Percentiles rank a stretch among this genome's conserved stretches.
Conservation (phyloP, 2,113 vertebrate species). For the Andinoacara biseriatus region DNA sequence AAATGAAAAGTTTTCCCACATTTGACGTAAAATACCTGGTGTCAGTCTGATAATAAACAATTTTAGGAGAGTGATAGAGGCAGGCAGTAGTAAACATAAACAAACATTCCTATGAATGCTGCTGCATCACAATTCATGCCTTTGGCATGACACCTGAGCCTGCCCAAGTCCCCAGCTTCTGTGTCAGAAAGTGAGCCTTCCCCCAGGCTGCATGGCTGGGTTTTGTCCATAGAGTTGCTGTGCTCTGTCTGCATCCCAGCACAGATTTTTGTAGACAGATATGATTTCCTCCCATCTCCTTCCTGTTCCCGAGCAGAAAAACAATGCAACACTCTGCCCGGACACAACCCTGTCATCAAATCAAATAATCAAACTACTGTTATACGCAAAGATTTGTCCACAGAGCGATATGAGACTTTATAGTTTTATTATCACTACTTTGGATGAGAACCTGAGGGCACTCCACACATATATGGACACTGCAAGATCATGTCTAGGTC, state of each 20-base stretch:
- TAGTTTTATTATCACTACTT: not conserved
- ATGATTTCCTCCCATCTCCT: not conserved
- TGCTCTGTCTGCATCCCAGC: conserved; percentile 31
- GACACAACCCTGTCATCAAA: conserved; percentile 31
- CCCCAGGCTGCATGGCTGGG: conserved; percentile 14
- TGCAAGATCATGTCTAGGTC: not conserved
- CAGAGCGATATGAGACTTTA: not conserved
- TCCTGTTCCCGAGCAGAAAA: conserved; percentile 13
- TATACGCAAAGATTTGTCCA: conserved; percentile 1
- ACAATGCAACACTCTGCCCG: conserved; percentile 19
- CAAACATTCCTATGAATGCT: conserved; percentile 19
- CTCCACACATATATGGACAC: not conserved
- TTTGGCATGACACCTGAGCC: conserved; percentile 37
- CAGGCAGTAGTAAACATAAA: conserved; percentile 12
- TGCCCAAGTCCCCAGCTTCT: conserved; percentile 3
- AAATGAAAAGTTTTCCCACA: conserved; percentile 41
- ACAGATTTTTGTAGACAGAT: not conserved
- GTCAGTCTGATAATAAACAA: conserved; percentile 24
- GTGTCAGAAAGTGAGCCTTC: conserved; percentile 25
- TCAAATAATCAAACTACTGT: conserved; percentile 21
- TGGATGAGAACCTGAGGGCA: not conserved
- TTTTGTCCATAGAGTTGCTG: conserved; percentile 1
- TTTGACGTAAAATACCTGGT: conserved; percentile 39
- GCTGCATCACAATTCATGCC: conserved; percentile 34
- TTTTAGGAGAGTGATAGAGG: conserved; percentile 33